phyloP scores from a whole-genome alignment of 2,797 vertebrate species.

The Enteromius trimaculatus region DNA sequence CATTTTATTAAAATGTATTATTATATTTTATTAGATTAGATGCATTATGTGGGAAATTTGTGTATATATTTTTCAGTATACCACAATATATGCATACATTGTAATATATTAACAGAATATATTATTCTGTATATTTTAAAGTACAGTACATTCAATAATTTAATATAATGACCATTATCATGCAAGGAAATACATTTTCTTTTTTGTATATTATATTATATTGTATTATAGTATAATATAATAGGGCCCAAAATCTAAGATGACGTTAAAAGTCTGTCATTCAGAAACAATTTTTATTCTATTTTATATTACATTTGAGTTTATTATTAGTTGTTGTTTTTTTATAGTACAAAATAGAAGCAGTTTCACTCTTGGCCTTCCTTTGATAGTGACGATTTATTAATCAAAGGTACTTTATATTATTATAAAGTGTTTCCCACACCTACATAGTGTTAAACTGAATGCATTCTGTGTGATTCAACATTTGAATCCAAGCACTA shows the following conservation, averaged over 20 bases:
- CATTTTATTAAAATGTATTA: not conserved
- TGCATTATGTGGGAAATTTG: not conserved
- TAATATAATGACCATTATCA: too few relatives aligned
- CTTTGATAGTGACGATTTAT: not conserved
- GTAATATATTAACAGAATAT: too few relatives aligned
- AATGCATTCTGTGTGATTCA: not conserved
- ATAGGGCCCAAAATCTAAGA: too few relatives aligned
- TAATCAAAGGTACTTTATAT: not conserved
- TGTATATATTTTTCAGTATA: not conserved
- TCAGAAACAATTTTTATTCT: too few relatives aligned
- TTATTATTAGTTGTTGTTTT: not conserved
- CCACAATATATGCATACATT: not conserved
- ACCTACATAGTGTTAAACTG: not conserved
- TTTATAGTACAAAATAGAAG: too few relatives aligned
- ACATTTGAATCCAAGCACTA: conserved; percentile 17
- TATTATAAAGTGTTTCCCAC: not conserved
- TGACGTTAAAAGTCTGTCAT: too few relatives aligned
- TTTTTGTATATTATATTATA: not conserved
- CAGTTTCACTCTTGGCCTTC: not conserved
- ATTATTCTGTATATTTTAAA: too few relatives aligned
- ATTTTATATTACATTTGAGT: not conserved
- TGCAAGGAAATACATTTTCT: too few relatives aligned
- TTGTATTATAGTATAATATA: not conserved
- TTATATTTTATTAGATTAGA: not conserved
- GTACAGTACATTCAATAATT: too few relatives aligned